Base-by-base conservation (phyloP, 2,113 vertebrate genomes). In the Anser brachyrhynchus region DNA sequence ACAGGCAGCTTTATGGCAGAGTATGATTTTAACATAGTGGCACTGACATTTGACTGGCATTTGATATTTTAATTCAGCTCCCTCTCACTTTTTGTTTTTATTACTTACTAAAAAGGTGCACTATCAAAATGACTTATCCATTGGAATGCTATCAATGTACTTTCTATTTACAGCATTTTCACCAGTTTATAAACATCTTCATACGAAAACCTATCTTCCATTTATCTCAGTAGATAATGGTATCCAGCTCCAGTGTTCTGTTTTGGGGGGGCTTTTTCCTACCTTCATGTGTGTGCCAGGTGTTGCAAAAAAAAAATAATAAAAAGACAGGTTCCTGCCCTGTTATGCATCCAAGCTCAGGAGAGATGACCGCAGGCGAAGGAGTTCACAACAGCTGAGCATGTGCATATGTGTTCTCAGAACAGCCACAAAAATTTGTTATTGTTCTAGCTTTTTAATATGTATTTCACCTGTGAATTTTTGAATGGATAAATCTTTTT, bases 131-230 rank as follows among this genome's bases (percentile, higher is more conserved):
- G 2, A n/a, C 52, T 79, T 61, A 46, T 78, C 91, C 92, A 44
- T 58, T 85, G 14, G 21, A 70, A 55, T 70, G 10, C 28, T 13
- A 12, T 76, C 67, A 39, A 70, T 35, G 23, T 82, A 26, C 16
- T 78, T 75, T 95, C 70, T 77, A 35, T 65, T 94, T 80, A 26
- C 35, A 93, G 23, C 8, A n/a, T 92, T 90, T 91, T 80, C 23
- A 73, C 39, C 43, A 5, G 21, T 77, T 83, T 87, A 25, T 88
- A 65, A 82, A 37, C 41, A 29, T 51, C 29, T 54, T 59, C 3
- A 1, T 55, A 64, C 43, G 52, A 71, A 87, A 90, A 49, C 2
- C 7, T 57, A 20, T 62, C 83, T 91, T 95, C 7, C 55, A 14
- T 90, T 89, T 84, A 44, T 90, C 51, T 79, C 26, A 41, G 26